Conservation (phyloP, 2,113 vertebrate species). For the Conger conger region DNA sequence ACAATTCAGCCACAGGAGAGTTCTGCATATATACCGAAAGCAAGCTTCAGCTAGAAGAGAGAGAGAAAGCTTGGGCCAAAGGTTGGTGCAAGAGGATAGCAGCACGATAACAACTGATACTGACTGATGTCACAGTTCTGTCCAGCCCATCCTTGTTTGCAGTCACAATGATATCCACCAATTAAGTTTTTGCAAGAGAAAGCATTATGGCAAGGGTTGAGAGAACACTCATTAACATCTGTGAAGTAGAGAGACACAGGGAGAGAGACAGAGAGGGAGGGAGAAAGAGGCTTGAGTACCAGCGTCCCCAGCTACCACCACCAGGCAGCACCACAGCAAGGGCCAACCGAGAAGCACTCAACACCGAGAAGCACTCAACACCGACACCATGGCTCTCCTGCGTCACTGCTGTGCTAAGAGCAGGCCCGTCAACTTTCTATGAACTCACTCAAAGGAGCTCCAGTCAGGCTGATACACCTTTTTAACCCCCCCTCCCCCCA, state of each 20-base stretch:
- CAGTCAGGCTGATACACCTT: background rate
- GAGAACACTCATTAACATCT: conserved; percentile 92
- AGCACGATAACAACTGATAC: conserved; percentile 67
- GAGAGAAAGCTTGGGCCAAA: background rate
- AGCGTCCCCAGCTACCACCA: conserved; percentile 54
- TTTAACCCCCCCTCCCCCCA: background rate
- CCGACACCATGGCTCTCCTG: background rate
- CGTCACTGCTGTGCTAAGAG: background rate
- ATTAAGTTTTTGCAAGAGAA: conserved; percentile 99
- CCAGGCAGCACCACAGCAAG: conserved; percentile 36
- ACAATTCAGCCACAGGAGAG: background rate
- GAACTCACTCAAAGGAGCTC: conserved; percentile 7
- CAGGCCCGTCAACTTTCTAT: background rate
- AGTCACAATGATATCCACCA: conserved; percentile 98
- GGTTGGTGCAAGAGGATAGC: conserved; percentile 27
- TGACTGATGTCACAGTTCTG: conserved; percentile 94
- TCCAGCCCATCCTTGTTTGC: conserved; percentile 93
- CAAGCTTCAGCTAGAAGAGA: conserved; percentile 8
- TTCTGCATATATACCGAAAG: background rate
- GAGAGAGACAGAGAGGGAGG: conserved; percentile 62
- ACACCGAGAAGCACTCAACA: conserved; percentile 12
- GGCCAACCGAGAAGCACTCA: background rate
- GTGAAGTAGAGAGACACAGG: conserved; percentile 68
- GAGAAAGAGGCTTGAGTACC: conserved; percentile 43
- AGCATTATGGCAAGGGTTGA: conserved; percentile 87